Conservation (phyloP, 1,140 invertebrate species). For the Papilio aristodemus region DNA sequence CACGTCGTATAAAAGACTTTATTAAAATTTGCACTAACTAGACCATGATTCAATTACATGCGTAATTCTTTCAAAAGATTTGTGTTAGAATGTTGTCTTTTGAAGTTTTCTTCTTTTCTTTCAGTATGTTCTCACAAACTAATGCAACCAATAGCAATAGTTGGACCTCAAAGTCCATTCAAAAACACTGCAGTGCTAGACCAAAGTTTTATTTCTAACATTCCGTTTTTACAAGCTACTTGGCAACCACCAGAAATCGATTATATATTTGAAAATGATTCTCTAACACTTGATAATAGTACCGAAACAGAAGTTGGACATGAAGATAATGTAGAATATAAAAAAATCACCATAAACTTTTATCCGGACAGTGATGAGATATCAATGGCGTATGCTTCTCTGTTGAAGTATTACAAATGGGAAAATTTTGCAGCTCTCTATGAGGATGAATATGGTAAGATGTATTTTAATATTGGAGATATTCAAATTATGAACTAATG, state of each 20-base stretch:
- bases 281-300: conserved; percentile 36
- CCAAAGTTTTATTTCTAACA: conserved; percentile 85
- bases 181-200: conserved; percentile 84
- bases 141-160: conserved; percentile 83
- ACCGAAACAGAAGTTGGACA: conserved; percentile 36
- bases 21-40: too few relatives aligned
- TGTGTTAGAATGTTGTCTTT: not conserved
- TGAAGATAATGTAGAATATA: conserved; percentile 42
- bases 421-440: conserved; percentile 85
- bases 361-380: conserved; percentile 85
- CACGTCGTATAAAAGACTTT: too few relatives aligned
- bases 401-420: conserved; percentile 87
- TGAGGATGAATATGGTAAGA: conserved; percentile 79
- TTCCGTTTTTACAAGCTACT: conserved; percentile 87
- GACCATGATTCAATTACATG: not conserved
- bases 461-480: conserved; percentile 23
- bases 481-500: too few relatives aligned
- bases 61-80: not conserved
- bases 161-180: conserved; percentile 86
- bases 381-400: conserved; percentile 84
- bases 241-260: conserved; percentile 82
- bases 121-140: conserved; percentile 83
- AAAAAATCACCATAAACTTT: conserved; percentile 82
- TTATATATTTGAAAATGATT: conserved; percentile 39
- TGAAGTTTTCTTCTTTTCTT: conserved; percentile 38